These are phyloP conservation scores for Meloidogyne chitwoodi DNA, from an alignment of 1,140 invertebrate species.

Conservation along the genomic window DNA sequence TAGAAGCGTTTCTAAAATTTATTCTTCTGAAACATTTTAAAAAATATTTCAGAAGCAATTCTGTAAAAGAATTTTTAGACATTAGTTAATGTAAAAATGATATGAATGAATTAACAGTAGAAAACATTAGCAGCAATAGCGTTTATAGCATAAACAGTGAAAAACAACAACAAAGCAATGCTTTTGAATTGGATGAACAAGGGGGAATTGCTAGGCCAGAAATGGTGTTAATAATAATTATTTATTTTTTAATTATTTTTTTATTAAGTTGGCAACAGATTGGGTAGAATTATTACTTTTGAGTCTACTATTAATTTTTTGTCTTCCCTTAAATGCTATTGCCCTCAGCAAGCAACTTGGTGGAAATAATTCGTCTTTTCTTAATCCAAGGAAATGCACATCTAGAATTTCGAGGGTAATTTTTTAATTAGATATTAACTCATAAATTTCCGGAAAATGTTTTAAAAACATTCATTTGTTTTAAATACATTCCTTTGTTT, in stretches of 20 bases:
- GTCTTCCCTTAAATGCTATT: slow-evolving; percentile 33
- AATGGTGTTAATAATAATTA: slow-evolving; percentile 1
- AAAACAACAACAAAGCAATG: not conserved
- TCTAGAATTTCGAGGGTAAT: slow-evolving; percentile 15
- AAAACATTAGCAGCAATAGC: not conserved
- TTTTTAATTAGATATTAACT: not conserved
- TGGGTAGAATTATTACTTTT: slow-evolving; percentile 41
- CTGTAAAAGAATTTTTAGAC: too few relatives aligned
- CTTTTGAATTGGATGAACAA: slow-evolving; percentile 13
- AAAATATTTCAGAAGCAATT: too few relatives aligned
- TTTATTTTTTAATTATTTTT: not conserved
- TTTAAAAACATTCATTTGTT: not conserved
- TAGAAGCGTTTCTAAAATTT: too few relatives aligned
- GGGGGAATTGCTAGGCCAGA: slow-evolving; percentile 10
- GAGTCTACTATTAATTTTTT: slow-evolving; percentile 27
- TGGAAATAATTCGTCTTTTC: not conserved
- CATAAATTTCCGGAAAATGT: not conserved
- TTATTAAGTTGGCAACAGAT: slow-evolving; percentile 25
- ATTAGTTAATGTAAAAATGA: not conserved
- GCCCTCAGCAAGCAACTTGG: slow-evolving; percentile 28
- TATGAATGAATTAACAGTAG: not conserved
- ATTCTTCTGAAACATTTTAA: too few relatives aligned
- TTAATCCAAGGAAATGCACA: slow-evolving; percentile 18
- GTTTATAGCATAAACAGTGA: not conserved
- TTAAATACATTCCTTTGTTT: not conserved